Evolutionary conservation across 2,113 vertebrate species (phyloP).

Genomic region (Psittacula cyanocephala): DNA sequence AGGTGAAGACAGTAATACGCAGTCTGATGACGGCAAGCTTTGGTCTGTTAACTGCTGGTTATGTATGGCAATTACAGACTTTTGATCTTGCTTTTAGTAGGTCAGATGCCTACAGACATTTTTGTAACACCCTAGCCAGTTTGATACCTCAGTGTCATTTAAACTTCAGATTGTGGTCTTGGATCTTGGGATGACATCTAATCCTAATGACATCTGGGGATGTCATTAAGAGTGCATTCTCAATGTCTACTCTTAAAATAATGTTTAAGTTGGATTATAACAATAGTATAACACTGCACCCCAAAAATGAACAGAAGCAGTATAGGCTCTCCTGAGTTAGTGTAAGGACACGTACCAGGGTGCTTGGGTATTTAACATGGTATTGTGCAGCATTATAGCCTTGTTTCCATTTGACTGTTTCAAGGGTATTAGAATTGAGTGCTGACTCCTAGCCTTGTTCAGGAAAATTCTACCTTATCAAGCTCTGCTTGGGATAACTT

Average conservation of each 20-base stretch:
- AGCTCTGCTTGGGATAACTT: not conserved
- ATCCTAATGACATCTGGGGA: not conserved
- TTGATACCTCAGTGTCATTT: not conserved
- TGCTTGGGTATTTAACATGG: not conserved
- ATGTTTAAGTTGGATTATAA: accelerated
- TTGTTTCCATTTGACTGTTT: not conserved
- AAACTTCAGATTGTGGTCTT: not conserved
- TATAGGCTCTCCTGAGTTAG: not conserved
- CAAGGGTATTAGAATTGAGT: not conserved
- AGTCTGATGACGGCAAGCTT: not conserved
- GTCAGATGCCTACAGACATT: not conserved
- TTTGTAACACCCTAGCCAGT: not conserved
- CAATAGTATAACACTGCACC: not conserved
- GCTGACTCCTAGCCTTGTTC: not conserved
- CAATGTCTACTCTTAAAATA: not conserved
- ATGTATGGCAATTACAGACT: not conserved
- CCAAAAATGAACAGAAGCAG: not conserved
- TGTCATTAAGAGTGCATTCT: not conserved
- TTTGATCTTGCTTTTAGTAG: not conserved
- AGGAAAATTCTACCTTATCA: not conserved
- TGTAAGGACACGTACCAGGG: not conserved
- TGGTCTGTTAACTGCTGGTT: not conserved
- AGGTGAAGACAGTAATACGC: not conserved
- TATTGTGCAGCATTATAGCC: not conserved
- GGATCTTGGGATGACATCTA: not conserved